Percentiles rank a stretch among this genome's conserved stretches.
These are phyloP conservation scores for Lymantria dispar DNA, from an alignment of 2,888 invertebrate species.

Conservation along the genomic window DNA sequence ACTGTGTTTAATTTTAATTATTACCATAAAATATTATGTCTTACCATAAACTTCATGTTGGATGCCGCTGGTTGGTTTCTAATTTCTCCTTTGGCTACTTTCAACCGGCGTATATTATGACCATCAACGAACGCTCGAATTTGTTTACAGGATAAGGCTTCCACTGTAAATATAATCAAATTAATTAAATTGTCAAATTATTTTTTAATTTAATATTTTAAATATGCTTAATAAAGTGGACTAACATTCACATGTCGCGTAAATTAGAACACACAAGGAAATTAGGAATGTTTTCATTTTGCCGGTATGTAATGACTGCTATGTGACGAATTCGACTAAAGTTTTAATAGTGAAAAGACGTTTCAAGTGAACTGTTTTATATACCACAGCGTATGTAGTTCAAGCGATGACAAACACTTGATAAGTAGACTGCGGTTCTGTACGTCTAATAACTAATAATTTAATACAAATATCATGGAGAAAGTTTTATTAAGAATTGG, in stretches of 20 bases:
- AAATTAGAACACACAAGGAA: constrained; percentile 31
- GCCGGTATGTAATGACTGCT: constrained; percentile 16
- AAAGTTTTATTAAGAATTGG: neutral
- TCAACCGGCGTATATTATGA: constrained; percentile 41
- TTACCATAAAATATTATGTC: neutral
- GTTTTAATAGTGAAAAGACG: constrained; percentile 21
- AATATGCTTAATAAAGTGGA: constrained; percentile 1
- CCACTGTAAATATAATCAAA: constrained; percentile 29
- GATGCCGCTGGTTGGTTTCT: constrained; percentile 42
- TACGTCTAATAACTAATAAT: constrained; percentile 9
- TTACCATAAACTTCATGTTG: constrained; percentile 47
- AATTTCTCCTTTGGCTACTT: constrained; percentile 37
- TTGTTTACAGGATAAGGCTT: constrained; percentile 33
- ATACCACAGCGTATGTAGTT: constrained; percentile 23
- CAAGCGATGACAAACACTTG: constrained; percentile 15
- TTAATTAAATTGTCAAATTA: neutral
- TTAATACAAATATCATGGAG: constrained; percentile 4
- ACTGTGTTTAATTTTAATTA: too few species aligned
- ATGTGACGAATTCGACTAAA: constrained; percentile 21
- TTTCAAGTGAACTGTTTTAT: constrained; percentile 15
- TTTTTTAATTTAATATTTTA: neutral
- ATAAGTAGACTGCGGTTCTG: constrained; percentile 16
- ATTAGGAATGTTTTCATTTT: constrained; percentile 54
- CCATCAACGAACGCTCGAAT: constrained; percentile 42
- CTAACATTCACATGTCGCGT: constrained; percentile 45